A percentile compares a stretch with the other conserved stretches of the same genome.
Evolutionary conservation across 2,888 invertebrate species (phyloP).

Genomic region (Teinopalpus imperialis): DNA sequence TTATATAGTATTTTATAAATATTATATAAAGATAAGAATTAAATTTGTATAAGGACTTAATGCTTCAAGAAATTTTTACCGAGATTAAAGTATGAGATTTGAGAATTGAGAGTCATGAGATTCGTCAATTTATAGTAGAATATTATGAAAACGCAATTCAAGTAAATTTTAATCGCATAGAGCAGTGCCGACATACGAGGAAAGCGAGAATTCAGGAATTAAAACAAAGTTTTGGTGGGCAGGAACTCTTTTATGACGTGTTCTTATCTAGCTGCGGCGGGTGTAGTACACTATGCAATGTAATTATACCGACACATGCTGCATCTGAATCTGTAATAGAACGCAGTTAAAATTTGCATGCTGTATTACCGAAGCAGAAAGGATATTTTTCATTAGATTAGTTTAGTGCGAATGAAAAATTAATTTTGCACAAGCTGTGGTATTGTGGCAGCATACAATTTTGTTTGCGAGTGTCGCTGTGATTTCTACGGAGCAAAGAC

Average conservation of each 20-base stretch:
- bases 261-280: constrained; percentile 71
- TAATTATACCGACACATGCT: constrained; percentile 32
- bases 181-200: constrained; percentile 16
- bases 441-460: constrained; percentile 67
- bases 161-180: background rate
- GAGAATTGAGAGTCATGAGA: too few relatives aligned
- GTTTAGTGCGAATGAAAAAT: constrained; percentile 10
- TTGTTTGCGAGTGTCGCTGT: constrained; percentile 74
- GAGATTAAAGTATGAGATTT: too few relatives aligned
- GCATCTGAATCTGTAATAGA: constrained; percentile 20
- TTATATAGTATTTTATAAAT: too few relatives aligned
- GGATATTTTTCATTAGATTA: background rate
- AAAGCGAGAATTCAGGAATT: constrained; percentile 64
- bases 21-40: too few relatives aligned
- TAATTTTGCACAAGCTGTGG: constrained; percentile 57
- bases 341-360: background rate
- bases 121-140: too few relatives aligned
- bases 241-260: constrained; percentile 70
- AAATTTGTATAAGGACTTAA: too few relatives aligned
- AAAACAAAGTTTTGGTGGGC: constrained; percentile 68
- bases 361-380: constrained; percentile 3
- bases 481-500: constrained; percentile 67
- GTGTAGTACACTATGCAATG: constrained; percentile 30
- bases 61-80: too few relatives aligned
- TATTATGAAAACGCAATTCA: constrained; percentile 4